Evolutionary conservation across 2,888 invertebrate species (phyloP).

Genomic region (Chrysolina americana): DNA sequence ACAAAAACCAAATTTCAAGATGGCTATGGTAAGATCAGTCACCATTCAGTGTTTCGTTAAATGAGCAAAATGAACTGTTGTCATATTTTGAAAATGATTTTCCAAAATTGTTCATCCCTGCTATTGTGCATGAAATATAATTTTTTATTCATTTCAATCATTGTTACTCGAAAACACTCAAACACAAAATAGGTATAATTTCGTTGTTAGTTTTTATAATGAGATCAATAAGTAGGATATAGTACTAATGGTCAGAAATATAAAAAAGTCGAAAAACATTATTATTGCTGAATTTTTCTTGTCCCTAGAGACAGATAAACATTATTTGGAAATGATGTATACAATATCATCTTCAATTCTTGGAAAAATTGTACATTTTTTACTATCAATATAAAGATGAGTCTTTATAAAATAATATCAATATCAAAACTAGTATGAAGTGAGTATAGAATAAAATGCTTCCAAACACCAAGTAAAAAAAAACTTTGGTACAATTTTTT

Average conservation of each 20-base stretch:
- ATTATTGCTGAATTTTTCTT: no score
- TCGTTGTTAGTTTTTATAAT: background rate
- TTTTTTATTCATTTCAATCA: background rate
- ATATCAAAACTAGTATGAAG: no score
- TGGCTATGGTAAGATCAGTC: background rate
- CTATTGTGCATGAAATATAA: conserved; percentile 4
- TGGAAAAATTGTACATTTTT: no score
- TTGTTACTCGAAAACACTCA: background rate
- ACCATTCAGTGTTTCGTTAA: background rate
- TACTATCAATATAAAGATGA: no score
- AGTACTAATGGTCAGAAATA: background rate
- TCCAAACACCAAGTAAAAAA: no score
- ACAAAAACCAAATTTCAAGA: background rate
- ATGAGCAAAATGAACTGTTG: no score
- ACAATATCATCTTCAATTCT: no score
- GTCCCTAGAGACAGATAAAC: no score
- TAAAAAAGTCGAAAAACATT: background rate
- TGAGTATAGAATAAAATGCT: no score
- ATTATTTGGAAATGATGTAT: no score
- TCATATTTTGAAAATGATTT: background rate
- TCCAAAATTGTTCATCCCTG: conserved; percentile 2
- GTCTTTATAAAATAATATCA: no score
- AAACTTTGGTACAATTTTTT: no score
- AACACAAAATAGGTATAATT: conserved; percentile 10
- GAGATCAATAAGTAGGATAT: background rate